phyloP scores from a whole-genome alignment of 2,113 vertebrate species.

The Peucedramus taeniatus region DNA sequence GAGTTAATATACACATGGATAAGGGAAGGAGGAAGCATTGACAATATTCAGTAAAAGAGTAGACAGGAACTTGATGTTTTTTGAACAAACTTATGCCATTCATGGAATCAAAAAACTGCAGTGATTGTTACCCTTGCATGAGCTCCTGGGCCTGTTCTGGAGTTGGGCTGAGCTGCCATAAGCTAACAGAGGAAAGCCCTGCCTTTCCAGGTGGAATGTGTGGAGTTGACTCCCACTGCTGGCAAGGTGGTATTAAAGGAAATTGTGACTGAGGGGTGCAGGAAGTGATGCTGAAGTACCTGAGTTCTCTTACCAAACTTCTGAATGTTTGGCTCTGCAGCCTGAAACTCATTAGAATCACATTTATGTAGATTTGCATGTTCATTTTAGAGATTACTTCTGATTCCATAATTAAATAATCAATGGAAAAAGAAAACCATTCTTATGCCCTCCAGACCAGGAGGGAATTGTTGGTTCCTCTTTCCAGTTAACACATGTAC shows the following conservation, averaged over 20 bases:
- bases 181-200: background rate
- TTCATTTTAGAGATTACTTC: background rate
- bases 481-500: background rate
- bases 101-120: background rate
- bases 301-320: background rate
- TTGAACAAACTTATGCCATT: background rate
- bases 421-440: background rate
- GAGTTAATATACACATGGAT: background rate
- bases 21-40: background rate
- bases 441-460: background rate
- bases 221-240: background rate
- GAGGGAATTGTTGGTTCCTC: background rate
- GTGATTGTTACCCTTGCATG: background rate
- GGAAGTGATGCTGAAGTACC: background rate
- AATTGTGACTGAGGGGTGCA: background rate
- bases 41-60: background rate
- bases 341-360: background rate
- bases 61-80: background rate
- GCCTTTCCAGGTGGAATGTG: background rate
- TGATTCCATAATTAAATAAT: background rate
- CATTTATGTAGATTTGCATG: background rate
- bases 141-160: background rate
- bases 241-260: background rate
- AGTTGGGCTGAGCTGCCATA: background rate
- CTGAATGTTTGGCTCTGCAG: background rate